Evolutionary conservation across 2,113 vertebrate species (phyloP).

Genomic region (Strigops habroptila): DNA sequence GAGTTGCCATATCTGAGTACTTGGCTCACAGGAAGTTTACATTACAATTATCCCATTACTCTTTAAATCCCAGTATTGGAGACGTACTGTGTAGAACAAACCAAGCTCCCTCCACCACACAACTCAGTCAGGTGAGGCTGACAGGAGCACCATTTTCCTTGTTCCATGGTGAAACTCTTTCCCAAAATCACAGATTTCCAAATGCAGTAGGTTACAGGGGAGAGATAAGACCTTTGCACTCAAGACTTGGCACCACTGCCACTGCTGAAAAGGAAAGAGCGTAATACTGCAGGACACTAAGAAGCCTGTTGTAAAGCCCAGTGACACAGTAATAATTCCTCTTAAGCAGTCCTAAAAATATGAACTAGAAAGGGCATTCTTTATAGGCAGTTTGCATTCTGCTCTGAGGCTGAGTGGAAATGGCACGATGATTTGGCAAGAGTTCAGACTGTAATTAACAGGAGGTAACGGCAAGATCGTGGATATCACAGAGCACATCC

Average conservation of each 20-base stretch:
- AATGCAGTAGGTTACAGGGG: background rate
- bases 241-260: background rate
- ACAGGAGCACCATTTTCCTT: background rate
- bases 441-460: conserved; percentile 46
- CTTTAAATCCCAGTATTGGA: background rate
- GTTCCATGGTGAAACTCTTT: background rate
- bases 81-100: background rate
- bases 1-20: background rate
- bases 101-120: background rate
- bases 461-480: background rate
- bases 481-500: background rate
- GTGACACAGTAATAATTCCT: conserved; percentile 19
- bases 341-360: conserved; percentile 50
- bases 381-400: conserved; percentile 29
- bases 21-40: background rate
- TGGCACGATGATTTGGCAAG: background rate
- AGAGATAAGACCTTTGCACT: background rate
- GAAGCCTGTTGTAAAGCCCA: conserved; percentile 5
- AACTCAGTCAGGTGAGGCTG: background rate
- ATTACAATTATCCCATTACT: background rate
- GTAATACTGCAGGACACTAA: background rate
- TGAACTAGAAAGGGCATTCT: conserved; percentile 28
- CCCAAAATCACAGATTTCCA: background rate
- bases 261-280: background rate
- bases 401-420: conserved; percentile 23